Conservation (phyloP, 2,888 invertebrate genomes). For the Nomada fucata region DNA sequence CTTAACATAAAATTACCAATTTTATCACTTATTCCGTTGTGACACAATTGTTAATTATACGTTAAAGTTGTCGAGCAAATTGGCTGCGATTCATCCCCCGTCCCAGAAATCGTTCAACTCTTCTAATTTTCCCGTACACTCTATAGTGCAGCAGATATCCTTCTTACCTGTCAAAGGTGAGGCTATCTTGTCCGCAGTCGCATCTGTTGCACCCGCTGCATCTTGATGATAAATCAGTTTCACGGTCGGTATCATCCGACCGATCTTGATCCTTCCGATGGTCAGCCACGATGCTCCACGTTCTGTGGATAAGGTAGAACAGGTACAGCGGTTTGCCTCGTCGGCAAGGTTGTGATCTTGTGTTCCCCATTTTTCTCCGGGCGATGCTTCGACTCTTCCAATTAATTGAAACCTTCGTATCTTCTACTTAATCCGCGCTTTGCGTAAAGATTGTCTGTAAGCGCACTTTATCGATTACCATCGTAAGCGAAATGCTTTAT, state of each 20-base stretch:
- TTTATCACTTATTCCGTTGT: too few species aligned
- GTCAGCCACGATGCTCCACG: constrained; percentile 89
- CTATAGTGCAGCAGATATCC: neutral
- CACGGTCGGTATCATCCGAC: constrained; percentile 76
- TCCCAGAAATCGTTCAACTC: too few species aligned
- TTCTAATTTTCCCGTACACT: neutral
- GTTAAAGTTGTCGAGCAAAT: too few species aligned
- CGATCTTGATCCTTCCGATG: constrained; percentile 80
- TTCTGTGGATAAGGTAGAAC: constrained; percentile 89
- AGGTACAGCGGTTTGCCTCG: constrained; percentile 85
- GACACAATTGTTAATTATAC: too few species aligned
- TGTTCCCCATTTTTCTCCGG: constrained; percentile 76
- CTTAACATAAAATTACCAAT: too few species aligned
- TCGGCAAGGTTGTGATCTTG: constrained; percentile 76
- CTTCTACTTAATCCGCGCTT: neutral
- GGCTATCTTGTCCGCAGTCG: constrained; percentile 79
- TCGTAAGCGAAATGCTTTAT: neutral
- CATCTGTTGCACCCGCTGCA: constrained; percentile 81
- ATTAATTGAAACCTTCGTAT: neutral
- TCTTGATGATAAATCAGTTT: constrained; percentile 78
- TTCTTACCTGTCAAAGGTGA: constrained; percentile 82
- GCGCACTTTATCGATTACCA: neutral
- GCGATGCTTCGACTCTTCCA: neutral
- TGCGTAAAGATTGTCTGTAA: neutral
- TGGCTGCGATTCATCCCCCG: too few species aligned